Evolutionary conservation across 2,113 vertebrate genomes (phyloP), one percentile per base, ranked within the genome.

Genomic region (Periophthalmus modestus): DNA sequence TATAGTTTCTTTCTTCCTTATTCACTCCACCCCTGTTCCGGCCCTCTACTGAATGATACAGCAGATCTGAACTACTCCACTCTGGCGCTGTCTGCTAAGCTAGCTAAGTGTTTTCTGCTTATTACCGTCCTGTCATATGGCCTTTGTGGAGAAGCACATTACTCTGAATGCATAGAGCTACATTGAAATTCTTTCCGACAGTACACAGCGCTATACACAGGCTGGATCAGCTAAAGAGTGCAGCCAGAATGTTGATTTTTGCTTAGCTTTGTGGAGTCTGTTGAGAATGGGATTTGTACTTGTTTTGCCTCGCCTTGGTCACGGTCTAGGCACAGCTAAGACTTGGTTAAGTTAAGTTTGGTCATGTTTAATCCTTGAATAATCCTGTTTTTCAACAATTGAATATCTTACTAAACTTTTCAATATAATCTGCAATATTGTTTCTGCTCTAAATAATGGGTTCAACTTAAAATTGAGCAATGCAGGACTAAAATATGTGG

Each of bases 41-140:
- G 52, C 58, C 69, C 65, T n/a, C 68, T 66, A 86, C 83, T 88
- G 86, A 88, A 85, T 85, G 88, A 85, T 89, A 87, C 78, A 72
- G 82, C 80, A 80, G 87, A 90, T 89, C 71, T 76, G 84, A 87
- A 85, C 88, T 81, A 82, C 48, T 9, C n/a, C 21, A 23, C n/a
- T n/a, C 87, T 86, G 28, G 28, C 28, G 28, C 59, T 72, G 66
- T 43, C 39, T 43, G 39, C 39, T 43, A 10, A 43, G 85, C 88
- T 88, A 82, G 78, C 79, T 72, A 78, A 82, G 77, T 82, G 80
- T 85, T 84, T 83, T 85, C 70, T 78, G 78, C 85, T 80, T 88
- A 87, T 87, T 88, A 90, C 84, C 72, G 71, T 82, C 71, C 80
- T 76, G 86, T 90, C 87, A 86, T 87, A 77, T 82, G 74, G 68